phyloP scores from a whole-genome alignment of 2,113 vertebrate species.

The Chaetodon auriga region DNA sequence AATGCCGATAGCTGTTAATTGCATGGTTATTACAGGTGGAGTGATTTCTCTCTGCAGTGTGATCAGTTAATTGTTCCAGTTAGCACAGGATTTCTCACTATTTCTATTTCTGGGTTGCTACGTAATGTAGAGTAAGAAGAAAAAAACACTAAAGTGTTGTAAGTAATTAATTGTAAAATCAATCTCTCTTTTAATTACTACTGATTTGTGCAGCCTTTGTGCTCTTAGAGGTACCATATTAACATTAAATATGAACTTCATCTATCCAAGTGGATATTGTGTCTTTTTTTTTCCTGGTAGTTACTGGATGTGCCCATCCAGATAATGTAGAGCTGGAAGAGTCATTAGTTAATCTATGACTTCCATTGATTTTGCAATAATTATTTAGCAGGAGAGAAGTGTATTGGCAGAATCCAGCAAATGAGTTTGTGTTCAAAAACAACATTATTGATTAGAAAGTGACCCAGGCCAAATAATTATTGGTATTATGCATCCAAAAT shows the following conservation, averaged over 20 bases:
- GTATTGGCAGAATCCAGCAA: slow-evolving; percentile 24
- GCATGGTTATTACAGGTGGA: not conserved
- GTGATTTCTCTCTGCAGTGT: slow-evolving; percentile 29
- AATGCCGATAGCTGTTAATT: slow-evolving; percentile 29
- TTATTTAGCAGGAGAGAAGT: slow-evolving; percentile 31
- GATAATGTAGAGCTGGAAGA: slow-evolving; percentile 36
- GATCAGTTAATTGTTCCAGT: slow-evolving; percentile 47
- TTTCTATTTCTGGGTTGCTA: slow-evolving; percentile 10
- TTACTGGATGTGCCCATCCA: not conserved
- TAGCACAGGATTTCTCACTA: slow-evolving; percentile 37
- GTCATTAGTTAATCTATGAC: slow-evolving; percentile 54
- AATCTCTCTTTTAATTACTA: not conserved
- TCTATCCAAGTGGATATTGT: not conserved
- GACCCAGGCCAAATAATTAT: slow-evolving; percentile 5
- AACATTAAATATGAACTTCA: not conserved
- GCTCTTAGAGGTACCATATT: not conserved
- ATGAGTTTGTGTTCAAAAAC: slow-evolving; percentile 30
- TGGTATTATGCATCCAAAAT: slow-evolving; percentile 20
- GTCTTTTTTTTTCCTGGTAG: not conserved
- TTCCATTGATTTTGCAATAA: slow-evolving; percentile 60
- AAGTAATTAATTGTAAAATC: slow-evolving; percentile 12
- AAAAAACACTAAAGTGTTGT: not conserved
- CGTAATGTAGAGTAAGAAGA: slow-evolving; percentile 11
- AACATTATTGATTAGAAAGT: slow-evolving; percentile 25
- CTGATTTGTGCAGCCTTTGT: not conserved